These are phyloP conservation scores for Asbolus verrucosus DNA, from an alignment of 1,140 invertebrate species.

Conservation along the genomic window DNA sequence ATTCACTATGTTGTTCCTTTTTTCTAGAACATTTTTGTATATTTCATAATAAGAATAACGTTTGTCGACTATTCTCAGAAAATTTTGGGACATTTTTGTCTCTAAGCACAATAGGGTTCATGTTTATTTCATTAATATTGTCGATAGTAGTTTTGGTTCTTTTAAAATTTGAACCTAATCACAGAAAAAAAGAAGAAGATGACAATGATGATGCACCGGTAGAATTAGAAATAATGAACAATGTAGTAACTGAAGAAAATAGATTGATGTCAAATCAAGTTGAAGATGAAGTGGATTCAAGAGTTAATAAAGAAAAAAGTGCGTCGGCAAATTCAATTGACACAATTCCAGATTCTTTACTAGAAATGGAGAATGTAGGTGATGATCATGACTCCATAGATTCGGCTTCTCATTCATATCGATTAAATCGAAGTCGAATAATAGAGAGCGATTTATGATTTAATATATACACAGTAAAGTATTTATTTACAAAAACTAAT, in stretches of 20 bases:
- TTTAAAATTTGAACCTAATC: slow-evolving; percentile 14
- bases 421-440: slow-evolving; percentile 8
- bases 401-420: slow-evolving; percentile 14
- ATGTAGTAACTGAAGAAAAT: slow-evolving; percentile 39
- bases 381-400: slow-evolving; percentile 54
- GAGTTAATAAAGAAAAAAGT: too few relatives aligned
- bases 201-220: slow-evolving; percentile 13
- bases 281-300: too few relatives aligned
- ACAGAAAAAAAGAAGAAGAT: neutral
- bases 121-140: slow-evolving; percentile 50
- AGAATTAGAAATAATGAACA: slow-evolving; percentile 33
- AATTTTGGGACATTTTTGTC: slow-evolving; percentile 53
- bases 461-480: slow-evolving; percentile 1
- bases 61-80: slow-evolving; percentile 56
- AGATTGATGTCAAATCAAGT: too few relatives aligned
- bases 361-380: slow-evolving; percentile 53
- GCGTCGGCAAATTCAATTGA: too few relatives aligned
- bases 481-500: slow-evolving; percentile 40
- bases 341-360: slow-evolving; percentile 48
- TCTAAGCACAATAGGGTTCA: slow-evolving; percentile 52
- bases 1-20: slow-evolving; percentile 2
- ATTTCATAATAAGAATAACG: slow-evolving; percentile 44
- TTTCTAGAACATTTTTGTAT: slow-evolving; percentile 50
- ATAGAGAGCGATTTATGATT: slow-evolving; percentile 34
- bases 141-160: slow-evolving; percentile 41